These are phyloP conservation scores for Protomyctophum bolini DNA, from an alignment of 2,113 vertebrate genomes.

Conservation along the genomic window DNA sequence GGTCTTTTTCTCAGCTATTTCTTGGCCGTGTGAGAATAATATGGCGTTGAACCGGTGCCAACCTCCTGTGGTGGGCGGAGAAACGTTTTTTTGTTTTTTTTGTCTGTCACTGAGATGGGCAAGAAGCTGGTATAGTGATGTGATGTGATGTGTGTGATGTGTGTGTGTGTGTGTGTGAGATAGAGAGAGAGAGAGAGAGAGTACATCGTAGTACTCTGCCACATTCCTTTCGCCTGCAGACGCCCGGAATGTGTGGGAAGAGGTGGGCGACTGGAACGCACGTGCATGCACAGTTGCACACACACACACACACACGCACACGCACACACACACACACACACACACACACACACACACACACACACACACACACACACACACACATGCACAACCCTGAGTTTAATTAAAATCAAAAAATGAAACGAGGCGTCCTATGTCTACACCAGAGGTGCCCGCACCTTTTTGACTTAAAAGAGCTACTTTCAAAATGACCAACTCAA, in stretches of 20 bases:
- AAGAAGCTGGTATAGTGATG: constrained; percentile 25
- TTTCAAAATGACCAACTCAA: no score
- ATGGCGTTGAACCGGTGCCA: constrained; percentile 19
- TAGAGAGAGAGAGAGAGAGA: no score
- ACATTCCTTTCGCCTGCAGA: constrained; percentile 68
- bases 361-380: no score
- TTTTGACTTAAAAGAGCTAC: no score
- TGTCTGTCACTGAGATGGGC: constrained; percentile 19
- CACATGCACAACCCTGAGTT: no score
- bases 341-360: background rate
- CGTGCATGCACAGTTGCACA: background rate
- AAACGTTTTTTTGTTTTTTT: no score
- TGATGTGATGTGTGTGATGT: constrained; percentile 2
- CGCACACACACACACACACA: constrained; percentile 15
- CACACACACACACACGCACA: constrained; percentile 15
- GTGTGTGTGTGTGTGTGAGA: background rate
- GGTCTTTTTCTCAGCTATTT: constrained; percentile 26
- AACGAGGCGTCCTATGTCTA: no score
- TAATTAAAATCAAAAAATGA: no score
- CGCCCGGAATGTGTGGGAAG: constrained; percentile 31
- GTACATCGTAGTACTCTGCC: constrained; percentile 51
- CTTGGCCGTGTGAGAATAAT: constrained; percentile 4
- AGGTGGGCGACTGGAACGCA: constrained; percentile 2
- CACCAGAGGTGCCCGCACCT: no score
- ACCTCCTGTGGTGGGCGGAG: constrained; percentile 28